phyloP scores from a whole-genome alignment of 2,113 vertebrate genomes.

The Lasiurus cinereus region DNA sequence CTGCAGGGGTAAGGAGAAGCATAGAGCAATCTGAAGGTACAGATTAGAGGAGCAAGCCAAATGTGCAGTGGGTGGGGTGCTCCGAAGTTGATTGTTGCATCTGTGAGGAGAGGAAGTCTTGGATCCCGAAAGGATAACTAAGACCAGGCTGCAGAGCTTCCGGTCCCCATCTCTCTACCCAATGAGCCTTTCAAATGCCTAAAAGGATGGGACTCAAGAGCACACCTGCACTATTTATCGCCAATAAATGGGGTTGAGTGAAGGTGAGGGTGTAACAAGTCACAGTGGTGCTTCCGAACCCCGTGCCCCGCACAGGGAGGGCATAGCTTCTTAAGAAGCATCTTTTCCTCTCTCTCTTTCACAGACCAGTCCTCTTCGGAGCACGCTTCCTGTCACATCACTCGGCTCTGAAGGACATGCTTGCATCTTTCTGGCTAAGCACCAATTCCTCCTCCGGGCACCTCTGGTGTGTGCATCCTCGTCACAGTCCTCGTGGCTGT shows the following conservation, averaged over 20 bases:
- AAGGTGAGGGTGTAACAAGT: background rate
- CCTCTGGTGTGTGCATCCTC: background rate
- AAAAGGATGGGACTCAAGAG: background rate
- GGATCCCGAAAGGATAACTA: background rate
- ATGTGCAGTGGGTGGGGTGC: background rate
- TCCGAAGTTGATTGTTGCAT: no score
- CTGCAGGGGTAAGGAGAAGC: background rate
- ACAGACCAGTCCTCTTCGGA: no score
- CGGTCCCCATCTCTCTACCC: background rate
- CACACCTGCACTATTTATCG: background rate
- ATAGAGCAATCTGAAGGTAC: background rate
- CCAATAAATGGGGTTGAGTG: background rate
- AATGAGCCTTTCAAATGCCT: background rate
- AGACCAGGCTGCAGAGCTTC: background rate
- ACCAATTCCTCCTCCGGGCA: background rate
- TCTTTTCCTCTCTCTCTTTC: background rate
- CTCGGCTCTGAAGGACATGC: background rate
- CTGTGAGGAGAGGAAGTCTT: background rate
- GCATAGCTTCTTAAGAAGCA: background rate
- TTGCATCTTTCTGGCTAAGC: background rate
- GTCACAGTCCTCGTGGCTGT: background rate
- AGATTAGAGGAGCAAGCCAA: slow-evolving; percentile 45
- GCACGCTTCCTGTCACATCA: background rate
- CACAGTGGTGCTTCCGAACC: fast-evolving
- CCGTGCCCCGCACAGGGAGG: background rate